These are phyloP conservation scores for Forbesichthys papilliferus DNA, from an alignment of 2,113 vertebrate genomes.

Conservation along the genomic window DNA sequence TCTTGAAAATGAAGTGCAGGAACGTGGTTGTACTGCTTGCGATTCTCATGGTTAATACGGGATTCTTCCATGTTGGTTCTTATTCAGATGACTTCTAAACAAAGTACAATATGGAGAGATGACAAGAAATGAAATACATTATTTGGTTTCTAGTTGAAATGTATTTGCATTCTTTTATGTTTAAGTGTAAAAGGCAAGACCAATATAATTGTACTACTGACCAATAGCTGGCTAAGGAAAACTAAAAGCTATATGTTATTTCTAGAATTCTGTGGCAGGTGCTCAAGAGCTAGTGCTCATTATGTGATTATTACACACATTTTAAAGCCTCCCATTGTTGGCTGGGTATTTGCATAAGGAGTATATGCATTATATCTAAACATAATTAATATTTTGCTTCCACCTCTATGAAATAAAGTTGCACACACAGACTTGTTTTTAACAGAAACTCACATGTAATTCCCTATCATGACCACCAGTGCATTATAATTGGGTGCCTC, in stretches of 20 bases:
- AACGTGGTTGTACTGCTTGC: conserved; percentile 40
- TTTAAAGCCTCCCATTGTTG: too few species aligned
- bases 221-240: too few species aligned
- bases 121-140: neutral
- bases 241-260: too few species aligned
- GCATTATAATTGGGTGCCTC: conserved; percentile 4
- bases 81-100: conserved; percentile 75
- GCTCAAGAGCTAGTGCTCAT: too few species aligned
- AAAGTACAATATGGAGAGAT: neutral
- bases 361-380: too few species aligned
- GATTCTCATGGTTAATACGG: conserved; percentile 19
- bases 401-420: too few species aligned
- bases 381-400: too few species aligned
- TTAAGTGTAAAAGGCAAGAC: neutral
- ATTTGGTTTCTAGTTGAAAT: neutral
- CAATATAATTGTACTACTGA: too few species aligned
- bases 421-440: too few species aligned
- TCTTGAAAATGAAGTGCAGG: conserved; percentile 53
- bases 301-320: too few species aligned
- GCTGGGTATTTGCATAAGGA: too few species aligned
- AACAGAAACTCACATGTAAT: neutral
- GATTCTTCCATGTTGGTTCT: conserved; percentile 13
- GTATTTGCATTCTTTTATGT: neutral
- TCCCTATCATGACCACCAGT: neutral
- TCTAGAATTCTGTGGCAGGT: too few species aligned